A percentile compares a stretch with the other conserved stretches of the same genome.
These are phyloP conservation scores for Eremobia ochroleuca DNA, from an alignment of 2,888 invertebrate species.

Conservation along the genomic window DNA sequence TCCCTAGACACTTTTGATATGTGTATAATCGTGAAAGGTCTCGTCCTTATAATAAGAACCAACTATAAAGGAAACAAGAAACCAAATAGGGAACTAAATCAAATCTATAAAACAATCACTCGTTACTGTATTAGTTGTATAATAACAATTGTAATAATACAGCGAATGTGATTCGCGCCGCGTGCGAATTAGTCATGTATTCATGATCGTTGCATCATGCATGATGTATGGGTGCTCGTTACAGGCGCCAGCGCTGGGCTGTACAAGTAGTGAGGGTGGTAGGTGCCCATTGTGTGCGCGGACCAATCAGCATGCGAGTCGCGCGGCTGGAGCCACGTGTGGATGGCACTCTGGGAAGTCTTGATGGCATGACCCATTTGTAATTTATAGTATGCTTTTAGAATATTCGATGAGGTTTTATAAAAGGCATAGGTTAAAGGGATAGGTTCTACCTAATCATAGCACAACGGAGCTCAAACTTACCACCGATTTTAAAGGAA, in stretches of 20 bases:
- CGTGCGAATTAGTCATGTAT: constrained; percentile 25
- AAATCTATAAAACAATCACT: background rate
- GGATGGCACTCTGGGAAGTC: background rate
- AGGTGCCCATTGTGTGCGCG: constrained; percentile 16
- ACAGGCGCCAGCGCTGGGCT: constrained; percentile 55
- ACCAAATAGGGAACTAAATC: constrained; percentile 13
- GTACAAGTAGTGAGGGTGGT: constrained; percentile 3
- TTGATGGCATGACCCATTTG: constrained; percentile 12
- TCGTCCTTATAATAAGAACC: background rate
- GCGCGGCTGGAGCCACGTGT: constrained; percentile 15
- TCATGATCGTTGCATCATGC: constrained; percentile 35
- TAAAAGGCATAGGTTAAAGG: background rate
- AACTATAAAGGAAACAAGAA: no score
- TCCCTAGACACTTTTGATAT: no score
- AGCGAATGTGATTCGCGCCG: constrained; percentile 33
- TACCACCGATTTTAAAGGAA: background rate
- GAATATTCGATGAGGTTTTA: background rate
- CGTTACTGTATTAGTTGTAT: background rate
- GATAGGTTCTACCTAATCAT: background rate
- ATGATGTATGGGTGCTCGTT: constrained; percentile 24
- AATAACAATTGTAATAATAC: constrained; percentile 37
- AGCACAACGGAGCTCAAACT: background rate
- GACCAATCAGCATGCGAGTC: constrained; percentile 36
- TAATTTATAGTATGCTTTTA: constrained; percentile 18
- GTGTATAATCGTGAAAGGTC: background rate